phyloP scores from a whole-genome alignment of 2,888 invertebrate species.

The Cremastinae sp. region DNA sequence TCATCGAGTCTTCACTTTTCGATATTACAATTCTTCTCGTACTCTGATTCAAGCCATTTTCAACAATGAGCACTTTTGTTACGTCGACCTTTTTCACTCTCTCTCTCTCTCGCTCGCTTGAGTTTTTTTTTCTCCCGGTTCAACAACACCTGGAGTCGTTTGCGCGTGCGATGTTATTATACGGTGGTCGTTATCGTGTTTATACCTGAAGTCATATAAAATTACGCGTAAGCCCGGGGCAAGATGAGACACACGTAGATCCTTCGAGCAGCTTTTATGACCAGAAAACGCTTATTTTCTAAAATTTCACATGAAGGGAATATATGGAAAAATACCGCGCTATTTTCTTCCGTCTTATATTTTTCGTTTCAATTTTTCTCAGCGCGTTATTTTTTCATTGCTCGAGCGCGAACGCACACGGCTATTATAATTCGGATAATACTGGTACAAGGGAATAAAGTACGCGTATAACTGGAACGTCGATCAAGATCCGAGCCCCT shows the following conservation, averaged over 20 bases:
- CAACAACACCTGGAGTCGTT: conserved; percentile 57
- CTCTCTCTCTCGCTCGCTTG: conserved; percentile 3
- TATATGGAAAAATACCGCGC: too few species aligned
- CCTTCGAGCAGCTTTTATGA: not conserved
- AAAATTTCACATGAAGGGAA: too few species aligned
- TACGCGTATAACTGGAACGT: conserved; percentile 30
- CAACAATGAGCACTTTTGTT: conserved; percentile 52
- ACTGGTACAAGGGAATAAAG: not conserved
- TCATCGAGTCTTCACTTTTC: conserved; percentile 51
- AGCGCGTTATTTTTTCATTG: not conserved
- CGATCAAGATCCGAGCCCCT: conserved; percentile 54
- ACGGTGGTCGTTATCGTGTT: conserved; percentile 30
- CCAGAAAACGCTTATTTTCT: too few species aligned
- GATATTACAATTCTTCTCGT: conserved; percentile 42
- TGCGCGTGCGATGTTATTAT: conserved; percentile 57
- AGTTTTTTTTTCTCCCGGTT: conserved; percentile 3
- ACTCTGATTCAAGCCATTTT: conserved; percentile 7
- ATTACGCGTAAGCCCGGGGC: not conserved
- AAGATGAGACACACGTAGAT: conserved; percentile 3
- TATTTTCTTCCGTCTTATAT: not conserved
- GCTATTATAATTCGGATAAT: conserved; percentile 47
- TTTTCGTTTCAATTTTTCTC: not conserved
- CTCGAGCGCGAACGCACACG: not conserved
- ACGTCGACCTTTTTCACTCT: conserved; percentile 2
- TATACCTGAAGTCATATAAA: conserved; percentile 4